Evolutionary conservation across 2,888 invertebrate species (phyloP).

Genomic region (Thelaira solivaga): DNA sequence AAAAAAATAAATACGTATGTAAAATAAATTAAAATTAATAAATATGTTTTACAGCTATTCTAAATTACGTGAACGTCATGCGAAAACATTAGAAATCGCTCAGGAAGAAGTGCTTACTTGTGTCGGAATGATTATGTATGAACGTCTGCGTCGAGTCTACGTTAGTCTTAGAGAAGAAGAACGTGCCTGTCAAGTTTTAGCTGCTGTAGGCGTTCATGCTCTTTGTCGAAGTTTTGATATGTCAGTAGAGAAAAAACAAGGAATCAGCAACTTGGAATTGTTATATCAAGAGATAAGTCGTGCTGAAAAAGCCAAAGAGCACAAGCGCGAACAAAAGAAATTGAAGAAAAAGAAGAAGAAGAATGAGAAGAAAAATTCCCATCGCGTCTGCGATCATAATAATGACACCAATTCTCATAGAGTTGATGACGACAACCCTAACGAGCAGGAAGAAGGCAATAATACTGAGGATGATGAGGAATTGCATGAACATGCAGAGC

Average conservation of each 20-base stretch:
- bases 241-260: constrained; percentile 92
- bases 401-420: constrained; percentile 76
- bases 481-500: constrained; percentile 30
- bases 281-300: constrained; percentile 91
- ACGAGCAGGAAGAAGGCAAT: constrained; percentile 72
- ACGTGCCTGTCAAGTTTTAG: constrained; percentile 94
- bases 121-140: constrained; percentile 94
- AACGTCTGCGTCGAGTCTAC: constrained; percentile 91
- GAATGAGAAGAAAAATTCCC: constrained; percentile 77
- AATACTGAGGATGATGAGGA: constrained; percentile 57
- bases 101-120: constrained; percentile 97
- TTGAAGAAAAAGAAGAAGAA: constrained; percentile 87
- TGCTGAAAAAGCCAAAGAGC: constrained; percentile 90
- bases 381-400: constrained; percentile 55
- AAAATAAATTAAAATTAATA: background rate
- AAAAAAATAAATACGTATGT: no score
- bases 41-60: constrained; percentile 70
- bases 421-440: constrained; percentile 66
- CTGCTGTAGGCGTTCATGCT: constrained; percentile 91
- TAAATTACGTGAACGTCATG: constrained; percentile 92
- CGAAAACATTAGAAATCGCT: constrained; percentile 97
- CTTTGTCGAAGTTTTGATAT: constrained; percentile 93
- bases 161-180: constrained; percentile 93
- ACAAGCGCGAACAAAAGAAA: constrained; percentile 91
- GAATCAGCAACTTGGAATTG: constrained; percentile 91